Evolutionary conservation across 2,113 vertebrate genomes (phyloP).

Genomic region (Hypomesus transpacificus): DNA sequence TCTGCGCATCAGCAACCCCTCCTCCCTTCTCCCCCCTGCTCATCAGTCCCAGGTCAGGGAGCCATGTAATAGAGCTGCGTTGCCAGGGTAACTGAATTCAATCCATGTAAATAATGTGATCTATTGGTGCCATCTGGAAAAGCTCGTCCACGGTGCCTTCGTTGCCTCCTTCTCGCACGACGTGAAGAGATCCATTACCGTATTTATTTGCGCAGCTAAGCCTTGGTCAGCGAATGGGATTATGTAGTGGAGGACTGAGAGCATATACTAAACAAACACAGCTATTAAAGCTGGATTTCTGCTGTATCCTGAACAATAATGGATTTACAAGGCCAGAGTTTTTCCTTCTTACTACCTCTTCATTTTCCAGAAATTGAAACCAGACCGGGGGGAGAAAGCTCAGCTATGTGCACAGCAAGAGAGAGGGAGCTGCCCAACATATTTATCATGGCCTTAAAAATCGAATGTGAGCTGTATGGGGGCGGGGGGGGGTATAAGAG

Average conservation of each 20-base stretch:
- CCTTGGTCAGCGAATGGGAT: constrained; percentile 62
- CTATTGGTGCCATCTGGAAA: constrained; percentile 93
- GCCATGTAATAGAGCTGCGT: constrained; percentile 58
- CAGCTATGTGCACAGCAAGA: constrained; percentile 31
- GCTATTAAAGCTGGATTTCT: constrained; percentile 61
- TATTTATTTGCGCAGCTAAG: constrained; percentile 90
- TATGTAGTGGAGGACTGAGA: constrained; percentile 63
- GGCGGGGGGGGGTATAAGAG: not conserved
- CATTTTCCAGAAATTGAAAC: constrained; percentile 71
- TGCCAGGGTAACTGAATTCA: constrained; percentile 82
- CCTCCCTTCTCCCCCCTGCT: constrained; percentile 55
- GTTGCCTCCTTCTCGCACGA: constrained; percentile 50
- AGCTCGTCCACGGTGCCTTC: constrained; percentile 78
- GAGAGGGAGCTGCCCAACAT: constrained; percentile 29
- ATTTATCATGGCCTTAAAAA: constrained; percentile 51
- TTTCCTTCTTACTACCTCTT: constrained; percentile 55
- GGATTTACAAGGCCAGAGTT: constrained; percentile 64
- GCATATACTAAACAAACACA: constrained; percentile 63
- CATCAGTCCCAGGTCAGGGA: constrained; percentile 55
- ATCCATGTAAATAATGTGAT: constrained; percentile 85
- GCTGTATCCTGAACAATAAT: constrained; percentile 66
- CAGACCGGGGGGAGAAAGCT: constrained; percentile 52
- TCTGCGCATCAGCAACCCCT: constrained; percentile 58
- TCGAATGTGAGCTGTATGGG: not conserved
- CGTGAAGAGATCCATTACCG: constrained; percentile 69